These are phyloP conservation scores for Platynereis dumerilii DNA, from an alignment of 2,888 invertebrate species.

Conservation along the genomic window DNA sequence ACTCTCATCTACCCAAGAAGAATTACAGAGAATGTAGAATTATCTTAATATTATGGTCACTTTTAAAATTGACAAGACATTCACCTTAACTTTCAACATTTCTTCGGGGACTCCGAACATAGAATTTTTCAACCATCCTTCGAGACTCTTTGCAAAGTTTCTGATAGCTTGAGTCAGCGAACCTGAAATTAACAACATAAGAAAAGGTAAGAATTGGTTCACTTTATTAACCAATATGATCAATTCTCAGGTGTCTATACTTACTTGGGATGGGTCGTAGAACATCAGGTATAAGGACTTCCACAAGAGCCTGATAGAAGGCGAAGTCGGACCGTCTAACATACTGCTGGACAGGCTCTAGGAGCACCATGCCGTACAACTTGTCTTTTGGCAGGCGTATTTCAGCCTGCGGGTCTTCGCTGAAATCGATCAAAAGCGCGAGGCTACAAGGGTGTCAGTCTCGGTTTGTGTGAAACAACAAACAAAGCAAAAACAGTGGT, in stretches of 20 bases:
- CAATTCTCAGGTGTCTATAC: slow-evolving; percentile 41
- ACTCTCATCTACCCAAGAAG: not conserved
- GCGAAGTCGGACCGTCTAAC: slow-evolving; percentile 83
- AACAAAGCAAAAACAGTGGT: no score
- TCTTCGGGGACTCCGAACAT: slow-evolving; percentile 83
- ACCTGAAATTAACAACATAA: slow-evolving; percentile 61
- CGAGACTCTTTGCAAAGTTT: slow-evolving; percentile 91
- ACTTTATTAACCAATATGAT: not conserved
- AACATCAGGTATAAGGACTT: slow-evolving; percentile 95
- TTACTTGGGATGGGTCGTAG: slow-evolving; percentile 89
- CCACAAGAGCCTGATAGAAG: slow-evolving; percentile 95
- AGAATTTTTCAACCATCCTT: slow-evolving; percentile 80
- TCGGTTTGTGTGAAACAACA: no score
- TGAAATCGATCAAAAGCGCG: slow-evolving; percentile 36
- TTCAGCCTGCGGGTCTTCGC: slow-evolving; percentile 55
- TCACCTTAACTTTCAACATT: slow-evolving; percentile 81
- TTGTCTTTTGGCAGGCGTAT: slow-evolving; percentile 65
- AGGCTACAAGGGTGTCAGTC: no score
- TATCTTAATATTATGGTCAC: not conserved
- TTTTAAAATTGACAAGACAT: not conserved
- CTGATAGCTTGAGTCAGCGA: slow-evolving; percentile 90
- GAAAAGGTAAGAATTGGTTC: not conserved
- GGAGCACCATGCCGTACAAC: slow-evolving; percentile 74
- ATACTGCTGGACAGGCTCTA: slow-evolving; percentile 78
- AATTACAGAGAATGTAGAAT: not conserved